phyloP scores from a whole-genome alignment of 53 echinoderm and acorn worm species.

The Mesocentrotus franciscanus region DNA sequence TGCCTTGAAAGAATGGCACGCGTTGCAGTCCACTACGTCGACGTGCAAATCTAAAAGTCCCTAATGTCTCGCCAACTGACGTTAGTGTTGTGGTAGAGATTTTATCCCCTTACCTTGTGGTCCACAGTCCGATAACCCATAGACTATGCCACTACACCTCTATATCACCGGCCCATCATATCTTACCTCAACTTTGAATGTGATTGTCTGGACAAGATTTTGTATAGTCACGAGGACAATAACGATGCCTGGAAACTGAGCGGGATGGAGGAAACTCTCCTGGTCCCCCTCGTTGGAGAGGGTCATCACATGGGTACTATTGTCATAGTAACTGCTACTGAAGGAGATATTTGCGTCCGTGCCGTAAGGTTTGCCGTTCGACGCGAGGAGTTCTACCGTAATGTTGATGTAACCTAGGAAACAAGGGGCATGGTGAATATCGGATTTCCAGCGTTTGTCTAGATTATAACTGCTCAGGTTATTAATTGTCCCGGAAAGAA shows the following conservation, averaged over 20 bases:
- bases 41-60: no score
- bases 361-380: slow-evolving; percentile 29
- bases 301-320: slow-evolving; percentile 54
- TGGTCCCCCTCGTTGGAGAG: background rate
- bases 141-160: no score
- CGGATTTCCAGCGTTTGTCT: no score
- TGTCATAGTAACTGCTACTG: slow-evolving; percentile 63
- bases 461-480: no score
- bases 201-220: slow-evolving; percentile 19
- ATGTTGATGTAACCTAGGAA: slow-evolving; percentile 56
- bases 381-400: slow-evolving; percentile 28
- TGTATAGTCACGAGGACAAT: slow-evolving; percentile 1
- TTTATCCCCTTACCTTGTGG: no score
- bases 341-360: slow-evolving; percentile 62
- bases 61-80: no score
- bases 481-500: no score
- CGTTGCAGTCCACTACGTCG: no score
- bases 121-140: no score
- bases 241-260: slow-evolving; percentile 53
- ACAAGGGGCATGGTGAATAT: background rate
- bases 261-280: slow-evolving; percentile 37
- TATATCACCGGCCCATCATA: no score
- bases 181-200: slow-evolving; percentile 1
- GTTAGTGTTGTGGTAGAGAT: no score
- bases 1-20: no score